phyloP scores from a whole-genome alignment of 2,888 invertebrate species.

The Bombylius discolor region DNA sequence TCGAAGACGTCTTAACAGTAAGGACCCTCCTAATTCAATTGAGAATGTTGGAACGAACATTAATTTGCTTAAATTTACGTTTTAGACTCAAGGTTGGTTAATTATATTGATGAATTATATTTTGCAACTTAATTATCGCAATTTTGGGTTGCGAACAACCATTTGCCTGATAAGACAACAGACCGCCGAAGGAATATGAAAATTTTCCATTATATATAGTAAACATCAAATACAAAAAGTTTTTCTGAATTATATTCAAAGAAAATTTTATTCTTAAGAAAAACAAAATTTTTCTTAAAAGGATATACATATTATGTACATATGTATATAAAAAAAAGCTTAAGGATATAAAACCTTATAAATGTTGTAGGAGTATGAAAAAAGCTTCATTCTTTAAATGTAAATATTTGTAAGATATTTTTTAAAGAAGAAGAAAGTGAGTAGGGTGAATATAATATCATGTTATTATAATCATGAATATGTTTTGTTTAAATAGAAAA shows the following conservation, averaged over 20 bases:
- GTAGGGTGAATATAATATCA: too few relatives aligned
- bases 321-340: too few relatives aligned
- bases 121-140: slow-evolving; percentile 5
- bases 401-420: too few relatives aligned
- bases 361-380: too few relatives aligned
- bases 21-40: slow-evolving; percentile 1
- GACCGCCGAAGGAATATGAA: slow-evolving; percentile 1
- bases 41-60: not conserved
- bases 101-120: not conserved
- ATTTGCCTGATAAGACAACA: slow-evolving; percentile 1
- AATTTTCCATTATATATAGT: not conserved
- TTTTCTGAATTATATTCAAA: not conserved
- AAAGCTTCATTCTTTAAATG: too few relatives aligned
- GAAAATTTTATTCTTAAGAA: too few relatives aligned
- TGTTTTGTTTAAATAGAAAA: too few relatives aligned
- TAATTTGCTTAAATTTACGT: not conserved
- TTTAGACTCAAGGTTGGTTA: not conserved
- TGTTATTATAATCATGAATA: too few relatives aligned
- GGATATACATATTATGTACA: too few relatives aligned
- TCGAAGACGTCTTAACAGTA: slow-evolving; percentile 1
- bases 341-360: too few relatives aligned
- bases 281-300: too few relatives aligned
- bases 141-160: slow-evolving; percentile 8
- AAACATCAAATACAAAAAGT: not conserved
- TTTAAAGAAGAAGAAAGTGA: too few relatives aligned